phyloP scores from a whole-genome alignment of 1,140 invertebrate species.

The Zophobas atratus region DNA sequence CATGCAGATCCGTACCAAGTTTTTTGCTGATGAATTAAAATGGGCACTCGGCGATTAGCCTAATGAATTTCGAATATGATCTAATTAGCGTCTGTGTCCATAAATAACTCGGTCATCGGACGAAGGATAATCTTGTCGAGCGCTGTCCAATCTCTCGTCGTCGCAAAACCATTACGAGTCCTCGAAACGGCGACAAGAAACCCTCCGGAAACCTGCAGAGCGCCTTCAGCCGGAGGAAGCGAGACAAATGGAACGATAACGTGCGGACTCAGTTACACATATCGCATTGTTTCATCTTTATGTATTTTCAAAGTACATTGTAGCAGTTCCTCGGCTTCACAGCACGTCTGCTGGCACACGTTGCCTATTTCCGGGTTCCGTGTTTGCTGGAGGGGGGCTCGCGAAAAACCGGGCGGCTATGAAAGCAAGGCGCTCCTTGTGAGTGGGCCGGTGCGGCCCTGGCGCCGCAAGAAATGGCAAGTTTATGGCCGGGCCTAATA shows the following conservation, averaged over 20 bases:
- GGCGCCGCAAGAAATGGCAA: slow-evolving; percentile 59
- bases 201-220: slow-evolving; percentile 37
- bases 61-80: slow-evolving; percentile 12
- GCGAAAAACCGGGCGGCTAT: slow-evolving; percentile 18
- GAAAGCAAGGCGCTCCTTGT: too few relatives aligned
- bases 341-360: slow-evolving; percentile 58
- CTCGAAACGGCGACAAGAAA: slow-evolving; percentile 25
- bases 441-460: slow-evolving; percentile 27
- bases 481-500: slow-evolving; percentile 61
- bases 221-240: slow-evolving; percentile 51
- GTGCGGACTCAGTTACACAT: slow-evolving; percentile 57
- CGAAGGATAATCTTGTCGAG: slow-evolving; percentile 20
- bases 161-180: slow-evolving; percentile 31
- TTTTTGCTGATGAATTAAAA: slow-evolving; percentile 7
- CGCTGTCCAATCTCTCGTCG: slow-evolving; percentile 7
- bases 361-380: slow-evolving; percentile 66
- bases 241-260: slow-evolving; percentile 60
- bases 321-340: slow-evolving; percentile 34
- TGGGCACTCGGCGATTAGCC: background rate
- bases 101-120: slow-evolving; percentile 14
- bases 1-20: background rate
- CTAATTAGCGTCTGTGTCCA: background rate
- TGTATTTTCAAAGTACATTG: slow-evolving; percentile 59
- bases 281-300: slow-evolving; percentile 62
- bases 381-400: slow-evolving; percentile 17